Evolutionary conservation across 2,797 vertebrate genomes (phyloP).

Genomic region (Syngnathus acus): DNA sequence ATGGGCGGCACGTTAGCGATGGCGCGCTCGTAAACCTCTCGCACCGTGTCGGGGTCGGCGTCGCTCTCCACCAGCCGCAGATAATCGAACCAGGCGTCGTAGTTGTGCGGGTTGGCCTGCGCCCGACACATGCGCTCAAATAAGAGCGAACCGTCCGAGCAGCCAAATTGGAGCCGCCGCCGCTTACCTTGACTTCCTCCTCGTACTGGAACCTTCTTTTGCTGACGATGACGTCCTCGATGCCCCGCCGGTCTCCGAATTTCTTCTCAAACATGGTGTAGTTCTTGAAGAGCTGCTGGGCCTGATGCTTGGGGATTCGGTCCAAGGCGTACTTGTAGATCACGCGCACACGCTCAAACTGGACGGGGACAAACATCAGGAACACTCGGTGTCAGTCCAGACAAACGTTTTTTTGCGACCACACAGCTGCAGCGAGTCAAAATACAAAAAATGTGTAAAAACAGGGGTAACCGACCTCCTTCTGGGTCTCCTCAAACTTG

Average conservation of each 20-base stretch:
- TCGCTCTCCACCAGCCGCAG: conserved; percentile 93
- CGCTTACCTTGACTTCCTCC: conserved; percentile 87
- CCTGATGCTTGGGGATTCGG: conserved; percentile 88
- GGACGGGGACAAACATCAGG: conserved; percentile 10
- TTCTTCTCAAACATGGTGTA: conserved; percentile 98
- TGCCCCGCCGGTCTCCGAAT: conserved; percentile 91
- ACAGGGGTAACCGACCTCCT: conserved; percentile 73
- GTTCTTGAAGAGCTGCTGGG: conserved; percentile 95
- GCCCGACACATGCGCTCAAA: neutral
- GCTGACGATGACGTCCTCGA: conserved; percentile 96
- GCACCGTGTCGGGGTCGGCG: conserved; percentile 76
- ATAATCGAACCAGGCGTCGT: conserved; percentile 97
- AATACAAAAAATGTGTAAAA: neutral
- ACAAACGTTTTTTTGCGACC: no score
- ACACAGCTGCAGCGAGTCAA: no score
- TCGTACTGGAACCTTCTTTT: conserved; percentile 96
- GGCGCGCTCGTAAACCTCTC: conserved; percentile 92
- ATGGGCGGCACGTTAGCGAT: conserved; percentile 90
- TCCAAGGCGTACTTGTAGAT: conserved; percentile 97
- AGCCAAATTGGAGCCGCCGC: no score
- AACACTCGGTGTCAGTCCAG: neutral
- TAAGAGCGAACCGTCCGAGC: neutral
- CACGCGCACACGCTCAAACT: conserved; percentile 95
- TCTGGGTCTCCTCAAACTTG: conserved; percentile 93
- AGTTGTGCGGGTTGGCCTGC: conserved; percentile 95